phyloP scores from a whole-genome alignment of 2,888 invertebrate species.

The Cecidostiba fungosa region DNA sequence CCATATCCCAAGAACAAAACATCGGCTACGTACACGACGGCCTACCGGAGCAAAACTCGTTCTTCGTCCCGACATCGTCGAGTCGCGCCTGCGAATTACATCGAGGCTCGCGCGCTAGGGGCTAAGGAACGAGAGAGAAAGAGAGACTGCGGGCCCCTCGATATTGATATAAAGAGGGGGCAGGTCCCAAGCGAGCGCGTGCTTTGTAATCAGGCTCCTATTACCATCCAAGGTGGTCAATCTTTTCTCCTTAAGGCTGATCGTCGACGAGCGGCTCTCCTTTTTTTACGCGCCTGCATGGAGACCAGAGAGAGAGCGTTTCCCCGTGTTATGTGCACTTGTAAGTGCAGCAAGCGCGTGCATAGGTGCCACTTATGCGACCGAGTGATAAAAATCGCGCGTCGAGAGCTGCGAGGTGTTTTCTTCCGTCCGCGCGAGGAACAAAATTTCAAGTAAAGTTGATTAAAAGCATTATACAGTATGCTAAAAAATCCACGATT shows the following conservation, averaged over 20 bases:
- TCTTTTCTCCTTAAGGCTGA: slow-evolving; percentile 67
- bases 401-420: not conserved
- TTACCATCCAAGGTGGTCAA: slow-evolving; percentile 79
- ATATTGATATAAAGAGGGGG: slow-evolving; percentile 80
- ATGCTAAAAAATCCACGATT: not conserved
- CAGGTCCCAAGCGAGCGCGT: slow-evolving; percentile 72
- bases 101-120: slow-evolving; percentile 29
- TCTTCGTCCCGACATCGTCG: slow-evolving; percentile 5
- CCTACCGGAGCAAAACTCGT: slow-evolving; percentile 44
- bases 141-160: slow-evolving; percentile 70
- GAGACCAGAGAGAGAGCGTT: not conserved
- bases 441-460: not conserved
- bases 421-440: not conserved
- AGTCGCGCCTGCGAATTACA: slow-evolving; percentile 23
- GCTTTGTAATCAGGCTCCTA: slow-evolving; percentile 79
- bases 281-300: slow-evolving; percentile 1
- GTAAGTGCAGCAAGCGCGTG: not conserved
- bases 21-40: not conserved
- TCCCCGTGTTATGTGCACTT: not conserved
- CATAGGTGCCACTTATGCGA: slow-evolving; percentile 48
- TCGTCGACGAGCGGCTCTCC: slow-evolving; percentile 34
- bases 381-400: slow-evolving; percentile 60
- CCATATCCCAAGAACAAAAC: not conserved
- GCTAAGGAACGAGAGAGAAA: slow-evolving; percentile 47
- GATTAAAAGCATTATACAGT: slow-evolving; percentile 1